Base-by-base conservation (phyloP, 2,888 invertebrate species). In the Brachypterus glaber region DNA sequence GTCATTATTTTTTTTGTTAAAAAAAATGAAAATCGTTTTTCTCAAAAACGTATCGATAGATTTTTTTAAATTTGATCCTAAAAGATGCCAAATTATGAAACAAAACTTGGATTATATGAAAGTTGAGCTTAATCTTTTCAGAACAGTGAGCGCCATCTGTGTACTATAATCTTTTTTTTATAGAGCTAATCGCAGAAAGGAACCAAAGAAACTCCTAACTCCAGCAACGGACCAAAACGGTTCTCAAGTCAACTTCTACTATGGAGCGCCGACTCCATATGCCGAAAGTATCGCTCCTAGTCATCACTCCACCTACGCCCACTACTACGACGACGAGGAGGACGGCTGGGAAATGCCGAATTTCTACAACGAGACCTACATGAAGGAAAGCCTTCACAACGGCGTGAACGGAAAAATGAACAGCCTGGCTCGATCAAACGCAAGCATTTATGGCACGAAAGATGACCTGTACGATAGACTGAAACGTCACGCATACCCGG, bases 261-360 rank as follows among this genome's bases (percentile, higher is more conserved):
- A 92, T 60, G 92, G 92, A 45, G 91, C 91, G 1, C 89, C 89
- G 37, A 90, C 90, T 3, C 92, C 92, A 0, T 92, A 92, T 67
- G 92, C 92, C 33, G 92, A 92, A 63, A 90, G 89, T 37, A 92
- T 92, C 52, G 92, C 92, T 0, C 92, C 92, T 1, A 91, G 91
- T 4, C 92, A 92, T 65, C 92, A 92, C 60, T 91, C 90, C 32
- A 92, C 92, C 0, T 92, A 92, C 64, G 92, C 92, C 3, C 92
- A 92, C 62, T 92, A 92, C 63, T 92, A 92, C 54, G 91, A 92
- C 59, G 91, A 92, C 53, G 92, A 92, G 60, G 92, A 92, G 65
- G 92, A 92, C 55, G 92, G 91, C 31, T 92, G 92, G 92, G 92
- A 92, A 62, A 92, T 92, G 92, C 92, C 92, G 0, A 92, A 92